Conservation (phyloP, 2,113 vertebrate species). For the Uria aalge region DNA sequence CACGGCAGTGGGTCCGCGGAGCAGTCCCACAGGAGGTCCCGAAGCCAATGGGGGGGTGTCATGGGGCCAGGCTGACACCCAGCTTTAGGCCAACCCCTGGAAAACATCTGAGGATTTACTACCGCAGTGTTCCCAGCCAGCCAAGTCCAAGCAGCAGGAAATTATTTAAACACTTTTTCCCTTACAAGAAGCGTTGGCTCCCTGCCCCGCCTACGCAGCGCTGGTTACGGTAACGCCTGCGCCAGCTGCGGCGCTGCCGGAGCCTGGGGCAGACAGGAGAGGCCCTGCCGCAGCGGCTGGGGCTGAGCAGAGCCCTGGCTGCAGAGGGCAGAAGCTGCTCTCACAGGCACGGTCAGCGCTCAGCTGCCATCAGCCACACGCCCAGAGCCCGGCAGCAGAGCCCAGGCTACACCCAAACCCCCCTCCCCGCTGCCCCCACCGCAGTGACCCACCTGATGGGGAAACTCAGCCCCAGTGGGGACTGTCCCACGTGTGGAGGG, state of each 20-base stretch:
- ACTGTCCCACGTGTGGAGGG: accelerated
- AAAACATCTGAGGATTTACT: background rate
- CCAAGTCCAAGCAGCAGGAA: background rate
- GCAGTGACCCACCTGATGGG: background rate
- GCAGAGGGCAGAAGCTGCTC: background rate
- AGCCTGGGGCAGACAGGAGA: background rate
- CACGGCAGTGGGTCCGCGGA: background rate
- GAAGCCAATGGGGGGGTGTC: background rate
- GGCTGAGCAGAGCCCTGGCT: background rate
- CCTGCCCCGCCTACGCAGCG: accelerated
- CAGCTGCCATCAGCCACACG: background rate
- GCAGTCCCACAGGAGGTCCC: background rate
- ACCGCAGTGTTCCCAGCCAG: background rate
- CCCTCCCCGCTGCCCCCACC: background rate
- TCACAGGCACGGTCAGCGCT: accelerated
- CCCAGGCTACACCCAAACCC: background rate
- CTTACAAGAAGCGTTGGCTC: background rate
- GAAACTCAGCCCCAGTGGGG: no score
- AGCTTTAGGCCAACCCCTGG: background rate
- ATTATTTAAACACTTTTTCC: background rate
- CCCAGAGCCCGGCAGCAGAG: background rate
- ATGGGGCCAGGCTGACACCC: background rate
- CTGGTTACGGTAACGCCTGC: accelerated
- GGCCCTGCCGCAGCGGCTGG: no score
- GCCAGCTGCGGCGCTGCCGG: accelerated